Evolutionary conservation across 1,140 invertebrate species (phyloP).

Genomic region (Drosophila subpulchrella): DNA sequence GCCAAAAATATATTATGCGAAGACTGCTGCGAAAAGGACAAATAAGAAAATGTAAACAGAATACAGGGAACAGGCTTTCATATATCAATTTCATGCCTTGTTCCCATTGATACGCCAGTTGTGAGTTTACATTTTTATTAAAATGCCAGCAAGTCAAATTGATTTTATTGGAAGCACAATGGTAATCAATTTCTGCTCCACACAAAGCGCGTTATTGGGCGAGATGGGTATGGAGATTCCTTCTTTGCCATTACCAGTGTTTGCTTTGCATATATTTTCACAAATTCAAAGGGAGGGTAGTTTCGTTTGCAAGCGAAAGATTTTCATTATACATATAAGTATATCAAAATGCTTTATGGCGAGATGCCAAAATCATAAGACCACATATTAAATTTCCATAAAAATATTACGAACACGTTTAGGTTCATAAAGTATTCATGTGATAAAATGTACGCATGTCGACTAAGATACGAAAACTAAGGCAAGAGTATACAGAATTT

Average conservation of each 20-base stretch:
- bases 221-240: not conserved
- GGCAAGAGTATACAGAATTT: no score
- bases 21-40: constrained; percentile 11
- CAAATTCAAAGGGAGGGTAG: no score
- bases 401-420: not conserved
- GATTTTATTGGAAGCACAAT: constrained; percentile 36
- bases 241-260: constrained; percentile 7
- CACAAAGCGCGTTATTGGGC: not conserved
- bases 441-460: no score
- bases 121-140: constrained; percentile 65
- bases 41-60: constrained; percentile 1
- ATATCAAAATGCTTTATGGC: constrained; percentile 1
- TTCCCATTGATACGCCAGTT: constrained; percentile 49
- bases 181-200: constrained; percentile 28
- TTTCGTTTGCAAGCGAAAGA: not conserved
- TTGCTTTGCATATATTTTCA: not conserved
- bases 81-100: constrained; percentile 54
- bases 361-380: not conserved
- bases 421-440: no score
- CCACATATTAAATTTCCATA: not conserved
- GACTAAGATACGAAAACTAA: no score
- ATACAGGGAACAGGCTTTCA: not conserved
- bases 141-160: constrained; percentile 48
- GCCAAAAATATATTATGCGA: constrained; percentile 8
- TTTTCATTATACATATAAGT: constrained; percentile 5